These are phyloP conservation scores for Lasiommata megera DNA, from an alignment of 2,888 invertebrate genomes.

Conservation along the genomic window DNA sequence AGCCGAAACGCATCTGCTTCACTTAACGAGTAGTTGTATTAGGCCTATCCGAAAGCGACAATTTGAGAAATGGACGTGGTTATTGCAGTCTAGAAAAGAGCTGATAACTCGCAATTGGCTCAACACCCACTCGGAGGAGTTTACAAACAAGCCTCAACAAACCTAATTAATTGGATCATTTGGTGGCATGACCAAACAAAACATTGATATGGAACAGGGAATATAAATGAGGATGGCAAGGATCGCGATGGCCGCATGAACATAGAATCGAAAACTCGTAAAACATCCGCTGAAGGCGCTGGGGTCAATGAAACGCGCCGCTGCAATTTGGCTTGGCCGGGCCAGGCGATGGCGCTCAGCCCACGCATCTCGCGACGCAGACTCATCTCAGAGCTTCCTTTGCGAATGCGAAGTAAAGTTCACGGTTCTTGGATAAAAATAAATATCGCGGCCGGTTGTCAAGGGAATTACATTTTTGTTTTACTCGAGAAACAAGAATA, in stretches of 20 bases:
- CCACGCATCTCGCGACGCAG: conserved; percentile 24
- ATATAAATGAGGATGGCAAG: no score
- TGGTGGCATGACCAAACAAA: no score
- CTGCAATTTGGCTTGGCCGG: not conserved
- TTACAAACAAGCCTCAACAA: no score
- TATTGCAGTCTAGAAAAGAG: no score
- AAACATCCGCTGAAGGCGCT: not conserved
- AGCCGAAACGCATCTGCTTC: no score
- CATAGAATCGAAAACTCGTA: not conserved
- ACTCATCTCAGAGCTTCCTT: not conserved
- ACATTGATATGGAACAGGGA: no score
- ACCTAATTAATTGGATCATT: no score
- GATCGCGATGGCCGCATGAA: not conserved
- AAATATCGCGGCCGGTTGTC: conserved; percentile 34
- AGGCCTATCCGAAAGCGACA: no score
- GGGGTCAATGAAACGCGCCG: conserved; percentile 1
- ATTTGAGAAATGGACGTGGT: no score
- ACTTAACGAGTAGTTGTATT: no score
- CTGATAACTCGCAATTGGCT: no score
- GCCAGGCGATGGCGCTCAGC: conserved; percentile 27
- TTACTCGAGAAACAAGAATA: not conserved
- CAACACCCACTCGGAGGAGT: no score
- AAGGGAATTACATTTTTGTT: conserved; percentile 38
- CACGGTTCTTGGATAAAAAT: conserved; percentile 18
- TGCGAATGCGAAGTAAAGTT: conserved; percentile 14